These are phyloP conservation scores for Strigops habroptila DNA, from an alignment of 2,113 vertebrate genomes.

Conservation along the genomic window DNA sequence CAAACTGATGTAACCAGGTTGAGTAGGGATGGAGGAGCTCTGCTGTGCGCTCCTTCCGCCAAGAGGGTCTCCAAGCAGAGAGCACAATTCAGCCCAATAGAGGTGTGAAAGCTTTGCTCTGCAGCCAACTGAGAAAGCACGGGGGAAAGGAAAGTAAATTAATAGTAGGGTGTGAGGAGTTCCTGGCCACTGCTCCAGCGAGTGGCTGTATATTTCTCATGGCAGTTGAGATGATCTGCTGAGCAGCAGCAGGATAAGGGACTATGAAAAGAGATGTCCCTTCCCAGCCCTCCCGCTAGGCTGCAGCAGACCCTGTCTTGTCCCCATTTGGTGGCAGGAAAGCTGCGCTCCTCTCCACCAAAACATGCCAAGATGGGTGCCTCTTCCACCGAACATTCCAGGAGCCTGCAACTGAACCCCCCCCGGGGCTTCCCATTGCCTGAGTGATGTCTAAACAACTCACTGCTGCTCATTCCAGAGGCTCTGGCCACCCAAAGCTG, in stretches of 20 bases:
- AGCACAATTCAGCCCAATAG: background rate
- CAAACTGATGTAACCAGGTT: background rate
- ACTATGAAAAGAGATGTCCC: background rate
- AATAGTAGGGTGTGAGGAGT: background rate
- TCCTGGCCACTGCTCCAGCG: background rate
- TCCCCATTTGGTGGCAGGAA: accelerated
- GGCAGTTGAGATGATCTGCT: background rate
- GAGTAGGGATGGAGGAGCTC: background rate
- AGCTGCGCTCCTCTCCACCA: background rate
- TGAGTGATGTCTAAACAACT: accelerated
- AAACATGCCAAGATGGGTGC: accelerated
- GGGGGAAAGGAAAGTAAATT: background rate
- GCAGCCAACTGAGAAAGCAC: background rate
- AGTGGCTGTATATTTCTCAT: background rate
- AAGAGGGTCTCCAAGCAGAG: background rate
- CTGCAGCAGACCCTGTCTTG: background rate
- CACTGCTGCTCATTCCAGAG: background rate
- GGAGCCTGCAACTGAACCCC: background rate
- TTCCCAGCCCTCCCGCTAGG: background rate
- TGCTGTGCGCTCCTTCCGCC: background rate
- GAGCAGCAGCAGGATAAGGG: background rate
- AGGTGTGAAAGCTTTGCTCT: background rate
- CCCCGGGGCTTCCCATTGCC: background rate
- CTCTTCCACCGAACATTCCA: background rate
- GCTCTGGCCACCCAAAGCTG: background rate